Percentiles rank a stretch among this genome's conserved stretches.
phyloP scores from a whole-genome alignment of 2,888 invertebrate genomes.

The Colostygia pectinataria region DNA sequence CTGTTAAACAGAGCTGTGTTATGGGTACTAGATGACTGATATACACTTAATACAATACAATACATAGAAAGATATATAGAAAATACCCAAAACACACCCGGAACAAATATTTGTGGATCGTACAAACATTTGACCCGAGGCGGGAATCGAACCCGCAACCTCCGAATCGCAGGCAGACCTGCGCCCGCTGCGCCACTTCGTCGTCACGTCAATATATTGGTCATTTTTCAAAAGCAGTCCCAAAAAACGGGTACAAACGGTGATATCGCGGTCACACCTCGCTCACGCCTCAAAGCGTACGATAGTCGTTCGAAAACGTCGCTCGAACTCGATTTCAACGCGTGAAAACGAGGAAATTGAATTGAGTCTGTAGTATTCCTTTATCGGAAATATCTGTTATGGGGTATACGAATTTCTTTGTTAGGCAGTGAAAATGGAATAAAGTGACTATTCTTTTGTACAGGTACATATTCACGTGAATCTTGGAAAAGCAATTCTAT shows the following conservation, averaged over 20 bases:
- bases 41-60: no score
- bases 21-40: no score
- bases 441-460: conserved; percentile 25
- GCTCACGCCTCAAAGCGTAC: conserved; percentile 20
- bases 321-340: conserved; percentile 29
- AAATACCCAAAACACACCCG: no score
- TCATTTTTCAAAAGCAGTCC: conserved; percentile 2
- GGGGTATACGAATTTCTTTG: conserved; percentile 44
- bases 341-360: conserved; percentile 59
- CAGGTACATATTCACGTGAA: conserved; percentile 5
- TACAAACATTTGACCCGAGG: no score
- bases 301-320: conserved; percentile 28
- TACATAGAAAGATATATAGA: no score
- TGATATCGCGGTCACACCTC: conserved; percentile 23
- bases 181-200: no score
- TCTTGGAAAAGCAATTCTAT: conserved; percentile 2
- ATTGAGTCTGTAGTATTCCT: conserved; percentile 51
- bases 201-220: not conserved
- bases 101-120: no score
- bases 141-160: no score
- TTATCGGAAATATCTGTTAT: conserved; percentile 50
- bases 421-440: conserved; percentile 32
- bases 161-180: no score
- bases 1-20: no score
- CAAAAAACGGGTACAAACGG: conserved; percentile 13